Percentiles rank a stretch among this genome's conserved stretches.
phyloP scores from a whole-genome alignment of 2,888 invertebrate genomes.

The Herminia tarsipennalis region DNA sequence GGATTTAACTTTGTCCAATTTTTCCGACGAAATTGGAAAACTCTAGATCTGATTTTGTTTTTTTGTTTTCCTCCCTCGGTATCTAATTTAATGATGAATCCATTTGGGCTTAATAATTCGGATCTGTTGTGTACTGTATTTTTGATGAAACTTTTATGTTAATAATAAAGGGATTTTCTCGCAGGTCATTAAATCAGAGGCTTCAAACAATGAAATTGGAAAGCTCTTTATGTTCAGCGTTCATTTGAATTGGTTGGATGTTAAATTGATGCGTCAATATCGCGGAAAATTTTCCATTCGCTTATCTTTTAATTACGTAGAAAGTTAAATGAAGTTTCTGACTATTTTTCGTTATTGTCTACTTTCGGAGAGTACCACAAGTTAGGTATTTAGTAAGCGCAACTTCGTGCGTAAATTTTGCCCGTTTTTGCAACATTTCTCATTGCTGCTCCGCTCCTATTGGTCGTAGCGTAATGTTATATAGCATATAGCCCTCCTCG shows the following conservation, averaged over 20 bases:
- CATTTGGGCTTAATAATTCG: conserved; percentile 52
- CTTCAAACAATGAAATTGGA: conserved; percentile 6
- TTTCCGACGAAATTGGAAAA: conserved; percentile 45
- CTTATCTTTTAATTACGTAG: background rate
- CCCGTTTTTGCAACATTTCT: too few relatives aligned
- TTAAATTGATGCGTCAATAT: conserved; percentile 3
- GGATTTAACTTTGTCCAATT: conserved; percentile 30
- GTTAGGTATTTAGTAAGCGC: too few relatives aligned
- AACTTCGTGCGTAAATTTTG: too few relatives aligned
- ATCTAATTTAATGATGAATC: conserved; percentile 47
- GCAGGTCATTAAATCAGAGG: conserved; percentile 11
- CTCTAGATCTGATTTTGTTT: conserved; percentile 43
- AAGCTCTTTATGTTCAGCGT: conserved; percentile 6
- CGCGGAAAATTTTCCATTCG: background rate
- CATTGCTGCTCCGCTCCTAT: too few relatives aligned
- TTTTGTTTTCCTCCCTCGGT: conserved; percentile 38
- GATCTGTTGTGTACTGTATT: conserved; percentile 36
- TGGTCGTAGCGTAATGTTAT: too few relatives aligned
- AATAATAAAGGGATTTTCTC: conserved; percentile 16
- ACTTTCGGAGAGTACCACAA: too few relatives aligned
- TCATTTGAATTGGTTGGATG: conserved; percentile 4
- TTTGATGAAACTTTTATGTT: conserved; percentile 35
- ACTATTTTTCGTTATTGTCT: background rate
- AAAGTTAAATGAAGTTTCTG: background rate
- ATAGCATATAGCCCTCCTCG: too few relatives aligned